Percentiles rank a stretch among this genome's conserved stretches.
phyloP scores from a whole-genome alignment of 1,140 invertebrate genomes.

The Pseudobourletiella spinata region DNA sequence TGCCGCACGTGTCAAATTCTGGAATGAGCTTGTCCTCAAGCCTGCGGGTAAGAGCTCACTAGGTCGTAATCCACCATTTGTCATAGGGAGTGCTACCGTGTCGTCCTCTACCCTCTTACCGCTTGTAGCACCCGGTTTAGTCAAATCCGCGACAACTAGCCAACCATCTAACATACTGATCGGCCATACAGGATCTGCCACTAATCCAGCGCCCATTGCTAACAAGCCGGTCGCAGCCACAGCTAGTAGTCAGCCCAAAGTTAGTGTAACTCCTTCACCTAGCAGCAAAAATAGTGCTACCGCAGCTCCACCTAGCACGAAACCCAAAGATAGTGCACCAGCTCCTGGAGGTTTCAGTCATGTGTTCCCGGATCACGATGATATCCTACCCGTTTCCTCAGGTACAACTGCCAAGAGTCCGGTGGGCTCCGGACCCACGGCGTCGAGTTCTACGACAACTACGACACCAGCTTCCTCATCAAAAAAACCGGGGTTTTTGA shows the following conservation, averaged over 20 bases:
- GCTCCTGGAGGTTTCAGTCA: background rate
- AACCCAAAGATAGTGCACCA: background rate
- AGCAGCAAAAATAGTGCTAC: too few relatives aligned
- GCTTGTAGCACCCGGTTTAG: background rate
- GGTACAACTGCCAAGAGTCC: background rate
- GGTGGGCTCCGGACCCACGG: background rate
- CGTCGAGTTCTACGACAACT: background rate
- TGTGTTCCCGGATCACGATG: background rate
- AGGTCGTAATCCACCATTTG: too few relatives aligned
- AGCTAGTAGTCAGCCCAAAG: too few relatives aligned
- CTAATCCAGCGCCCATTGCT: background rate
- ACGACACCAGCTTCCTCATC: background rate
- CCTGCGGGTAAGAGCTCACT: too few relatives aligned
- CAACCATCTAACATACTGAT: background rate
- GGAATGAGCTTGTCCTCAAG: background rate
- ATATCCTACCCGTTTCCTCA: background rate
- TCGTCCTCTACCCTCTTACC: background rate
- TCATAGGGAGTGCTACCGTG: too few relatives aligned
- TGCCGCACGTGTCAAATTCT: background rate
- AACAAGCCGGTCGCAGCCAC: too few relatives aligned
- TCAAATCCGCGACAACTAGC: background rate
- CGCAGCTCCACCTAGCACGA: background rate
- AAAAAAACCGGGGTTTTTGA: background rate
- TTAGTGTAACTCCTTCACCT: background rate
- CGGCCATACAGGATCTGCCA: background rate